A percentile compares a stretch with the other conserved stretches of the same genome.
phyloP scores from a whole-genome alignment of 2,888 invertebrate species.

The Clitarchus hookeri region DNA sequence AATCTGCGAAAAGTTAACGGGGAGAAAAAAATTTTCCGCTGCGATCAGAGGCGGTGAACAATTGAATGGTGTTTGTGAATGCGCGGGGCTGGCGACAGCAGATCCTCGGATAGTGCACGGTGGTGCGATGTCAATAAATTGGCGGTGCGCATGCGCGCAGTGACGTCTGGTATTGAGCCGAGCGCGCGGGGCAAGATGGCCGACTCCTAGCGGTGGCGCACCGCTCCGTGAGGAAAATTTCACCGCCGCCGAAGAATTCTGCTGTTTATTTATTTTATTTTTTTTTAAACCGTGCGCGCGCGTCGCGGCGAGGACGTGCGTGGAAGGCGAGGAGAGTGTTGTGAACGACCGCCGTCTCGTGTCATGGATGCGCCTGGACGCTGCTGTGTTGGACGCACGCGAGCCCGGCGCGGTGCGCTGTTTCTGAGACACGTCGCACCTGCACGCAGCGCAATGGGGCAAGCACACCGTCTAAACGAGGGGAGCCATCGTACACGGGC shows the following conservation, averaged over 20 bases:
- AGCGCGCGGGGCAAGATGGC: background rate
- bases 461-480: background rate
- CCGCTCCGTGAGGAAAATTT: background rate
- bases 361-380: too few species aligned
- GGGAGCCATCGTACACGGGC: background rate
- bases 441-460: slow-evolving; percentile 1
- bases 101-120: too few species aligned
- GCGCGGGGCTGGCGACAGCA: too few species aligned
- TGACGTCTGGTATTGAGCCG: background rate
- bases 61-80: too few species aligned
- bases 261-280: too few species aligned
- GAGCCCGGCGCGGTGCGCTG: background rate
- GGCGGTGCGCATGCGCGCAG: background rate
- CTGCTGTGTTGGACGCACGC: background rate
- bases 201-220: slow-evolving; percentile 3
- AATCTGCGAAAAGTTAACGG: too few species aligned
- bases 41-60: too few species aligned
- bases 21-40: too few species aligned
- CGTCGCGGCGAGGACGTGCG: background rate
- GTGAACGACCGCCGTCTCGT: too few species aligned
- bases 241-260: background rate
- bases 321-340: background rate
- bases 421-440: too few species aligned
- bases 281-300: background rate
- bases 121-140: too few species aligned